Base-by-base conservation (phyloP, 2,113 vertebrate species). In the Carlito syrichta region DNA sequence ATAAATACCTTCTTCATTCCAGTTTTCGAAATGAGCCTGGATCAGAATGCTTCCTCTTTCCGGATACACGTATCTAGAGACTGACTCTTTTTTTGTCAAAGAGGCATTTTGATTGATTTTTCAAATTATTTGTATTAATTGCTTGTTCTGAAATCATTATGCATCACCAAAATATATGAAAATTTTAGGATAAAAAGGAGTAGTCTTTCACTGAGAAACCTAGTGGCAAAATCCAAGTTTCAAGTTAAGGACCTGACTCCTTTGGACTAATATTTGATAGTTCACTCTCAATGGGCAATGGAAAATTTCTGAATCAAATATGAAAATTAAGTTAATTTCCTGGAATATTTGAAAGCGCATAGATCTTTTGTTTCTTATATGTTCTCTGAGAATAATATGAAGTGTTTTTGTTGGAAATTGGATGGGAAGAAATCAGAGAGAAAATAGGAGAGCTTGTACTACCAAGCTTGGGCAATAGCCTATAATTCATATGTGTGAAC, bases 61-160 rank as follows among this genome's bases (percentile, higher is more conserved):
- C 94, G 10, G 35, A 45, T n/a, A 8, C 2, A 2, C 6, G 3
- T 11, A 68, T 74, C 69, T 8, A n/a, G 30, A 66, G 50, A 62
- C 3, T 12, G 23, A 14, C 10, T 0, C 1, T 58, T 45, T 14
- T 11, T 30, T 4, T 50, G 2, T 11, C 12, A 54, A 40, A 54
- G 10, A 52, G 1, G 62, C 4, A 17, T 74, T 74, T 32, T 32
- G 73, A 48, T 17, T 48, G 14, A 32, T 48, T 74, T 45, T 48
- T 48, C 17, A 43, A 48, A 48, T 76, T 48, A 56, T 32, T 38
- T 56, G 12, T 87, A 74, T 76, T 8, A 38, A 22, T 83, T 66
- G 32, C 17, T 77, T 88, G 84, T 60, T 23, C 66, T 25, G 32
- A 30, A 16, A 35, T 48, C 19, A 54, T 82, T 43, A 56, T 40